Percentiles rank a stretch among this genome's conserved stretches.
Conservation (phyloP, 2,797 vertebrate species). For the Dendrocincla tyrannina region DNA sequence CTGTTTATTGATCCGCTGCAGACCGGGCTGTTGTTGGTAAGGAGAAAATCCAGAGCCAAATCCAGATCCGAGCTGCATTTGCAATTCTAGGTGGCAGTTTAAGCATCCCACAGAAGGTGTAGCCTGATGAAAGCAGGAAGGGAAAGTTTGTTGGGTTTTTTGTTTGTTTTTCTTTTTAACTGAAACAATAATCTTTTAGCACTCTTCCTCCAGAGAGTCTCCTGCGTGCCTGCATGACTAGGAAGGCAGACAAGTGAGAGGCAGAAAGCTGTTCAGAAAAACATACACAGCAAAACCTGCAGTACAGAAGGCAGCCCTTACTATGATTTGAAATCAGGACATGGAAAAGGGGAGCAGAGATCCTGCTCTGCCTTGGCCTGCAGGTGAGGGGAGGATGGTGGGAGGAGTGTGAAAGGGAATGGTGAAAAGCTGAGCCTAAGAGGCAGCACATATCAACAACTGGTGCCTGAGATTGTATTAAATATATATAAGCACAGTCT, state of each 20-base stretch:
- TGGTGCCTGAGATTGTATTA: neutral
- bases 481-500: neutral
- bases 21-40: neutral
- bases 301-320: neutral
- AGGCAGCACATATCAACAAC: neutral
- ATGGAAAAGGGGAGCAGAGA: neutral
- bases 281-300: neutral
- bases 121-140: neutral
- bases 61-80: neutral
- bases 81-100: neutral
- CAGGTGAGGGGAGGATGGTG: neutral
- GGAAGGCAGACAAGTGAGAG: neutral
- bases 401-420: neutral
- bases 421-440: neutral
- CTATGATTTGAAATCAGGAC: neutral
- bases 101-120: neutral
- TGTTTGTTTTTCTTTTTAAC: neutral
- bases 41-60: neutral
- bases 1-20: neutral
- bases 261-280: neutral
- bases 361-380: neutral
- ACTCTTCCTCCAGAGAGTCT: neutral
- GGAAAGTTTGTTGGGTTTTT: neutral
- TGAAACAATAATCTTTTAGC: neutral
- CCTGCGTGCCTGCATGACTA: neutral